phyloP scores from a whole-genome alignment of 2,113 vertebrate species.

The Otis tarda region DNA sequence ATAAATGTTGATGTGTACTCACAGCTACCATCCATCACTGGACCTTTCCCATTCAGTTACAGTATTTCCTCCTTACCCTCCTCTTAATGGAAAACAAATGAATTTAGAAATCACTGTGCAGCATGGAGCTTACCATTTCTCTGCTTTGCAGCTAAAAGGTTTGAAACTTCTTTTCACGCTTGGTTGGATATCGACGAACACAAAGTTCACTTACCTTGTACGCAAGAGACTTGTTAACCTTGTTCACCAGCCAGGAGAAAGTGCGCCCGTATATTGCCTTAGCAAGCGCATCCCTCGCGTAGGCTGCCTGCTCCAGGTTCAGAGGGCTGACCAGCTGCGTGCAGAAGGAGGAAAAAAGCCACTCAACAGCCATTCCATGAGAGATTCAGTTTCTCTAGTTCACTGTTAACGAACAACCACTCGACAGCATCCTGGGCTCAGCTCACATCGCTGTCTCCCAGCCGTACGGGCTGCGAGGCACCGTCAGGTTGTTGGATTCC shows the following conservation, averaged over 20 bases:
- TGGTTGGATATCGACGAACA: neutral
- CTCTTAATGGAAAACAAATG: neutral
- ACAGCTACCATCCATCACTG: fast-evolving
- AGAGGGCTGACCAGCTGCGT: constrained; percentile 89
- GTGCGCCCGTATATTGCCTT: constrained; percentile 95
- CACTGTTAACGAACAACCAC: neutral
- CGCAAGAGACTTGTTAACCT: constrained; percentile 91
- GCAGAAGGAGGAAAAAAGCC: neutral
- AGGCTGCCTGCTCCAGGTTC: constrained; percentile 93
- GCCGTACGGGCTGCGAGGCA: neutral
- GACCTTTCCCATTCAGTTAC: no score
- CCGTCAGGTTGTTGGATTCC: neutral
- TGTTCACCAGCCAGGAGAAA: constrained; percentile 95
- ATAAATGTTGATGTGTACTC: neutral
- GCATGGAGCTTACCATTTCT: neutral
- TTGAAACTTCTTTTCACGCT: fast-evolving
- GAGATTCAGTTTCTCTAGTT: neutral
- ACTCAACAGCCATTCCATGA: neutral
- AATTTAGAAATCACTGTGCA: neutral
- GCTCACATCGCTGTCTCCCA: neutral
- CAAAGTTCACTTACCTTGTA: constrained; percentile 79
- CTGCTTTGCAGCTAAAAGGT: neutral
- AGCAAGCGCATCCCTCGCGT: constrained; percentile 89
- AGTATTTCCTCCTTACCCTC: neutral
- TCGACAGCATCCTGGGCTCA: neutral